These are phyloP conservation scores for Gymnoscopelus braueri DNA, from an alignment of 2,797 vertebrate species.

Conservation along the genomic window DNA sequence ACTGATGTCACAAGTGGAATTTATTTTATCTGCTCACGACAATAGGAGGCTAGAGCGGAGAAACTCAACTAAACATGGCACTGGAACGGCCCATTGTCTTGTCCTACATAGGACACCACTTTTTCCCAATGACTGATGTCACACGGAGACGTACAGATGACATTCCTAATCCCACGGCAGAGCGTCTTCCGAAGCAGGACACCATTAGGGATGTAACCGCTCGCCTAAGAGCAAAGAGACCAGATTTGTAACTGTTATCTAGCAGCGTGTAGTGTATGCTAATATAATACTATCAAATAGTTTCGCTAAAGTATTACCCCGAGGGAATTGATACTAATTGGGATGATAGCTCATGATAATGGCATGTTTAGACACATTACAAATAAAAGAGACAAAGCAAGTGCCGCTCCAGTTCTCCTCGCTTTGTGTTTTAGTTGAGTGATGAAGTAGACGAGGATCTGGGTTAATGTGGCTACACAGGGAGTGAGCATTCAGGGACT, in stretches of 20 bases:
- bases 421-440: slow-evolving; percentile 75
- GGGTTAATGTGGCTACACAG: slow-evolving; percentile 77
- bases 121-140: slow-evolving; percentile 20
- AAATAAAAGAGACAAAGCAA: slow-evolving; percentile 66
- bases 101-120: slow-evolving; percentile 18
- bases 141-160: slow-evolving; percentile 24
- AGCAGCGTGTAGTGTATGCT: slow-evolving; percentile 34
- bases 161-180: slow-evolving; percentile 2
- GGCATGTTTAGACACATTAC: slow-evolving; percentile 79
- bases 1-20: slow-evolving; percentile 34
- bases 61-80: slow-evolving; percentile 39
- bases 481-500: slow-evolving; percentile 77
- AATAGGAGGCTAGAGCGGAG: slow-evolving; percentile 7
- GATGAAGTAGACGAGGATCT: slow-evolving; percentile 77
- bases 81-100: slow-evolving; percentile 22
- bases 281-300: slow-evolving; percentile 57
- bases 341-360: slow-evolving; percentile 70
- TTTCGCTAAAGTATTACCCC: slow-evolving; percentile 67
- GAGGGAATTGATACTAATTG: slow-evolving; percentile 74
- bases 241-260: slow-evolving; percentile 52
- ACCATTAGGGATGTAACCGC: neutral
- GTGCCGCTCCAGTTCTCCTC: slow-evolving; percentile 68
- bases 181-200: neutral
- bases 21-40: slow-evolving; percentile 11
- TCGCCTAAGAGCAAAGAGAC: slow-evolving; percentile 31